These are phyloP conservation scores for Yponomeuta plumbellus DNA, from an alignment of 2,888 invertebrate genomes.

Conservation along the genomic window DNA sequence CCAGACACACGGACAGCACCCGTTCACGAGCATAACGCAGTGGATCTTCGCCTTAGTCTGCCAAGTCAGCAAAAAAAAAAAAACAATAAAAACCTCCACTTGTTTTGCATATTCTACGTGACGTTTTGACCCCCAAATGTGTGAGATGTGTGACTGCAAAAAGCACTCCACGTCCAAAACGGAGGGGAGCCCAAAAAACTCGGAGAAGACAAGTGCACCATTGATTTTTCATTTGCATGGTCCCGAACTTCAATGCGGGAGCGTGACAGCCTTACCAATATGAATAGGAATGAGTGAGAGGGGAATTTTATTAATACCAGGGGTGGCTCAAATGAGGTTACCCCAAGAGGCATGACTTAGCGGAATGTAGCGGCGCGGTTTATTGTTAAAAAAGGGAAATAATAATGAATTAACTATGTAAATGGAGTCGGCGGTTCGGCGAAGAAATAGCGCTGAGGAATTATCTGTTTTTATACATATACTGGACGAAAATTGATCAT, in stretches of 20 bases:
- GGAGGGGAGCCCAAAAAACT: neutral
- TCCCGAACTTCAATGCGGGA: constrained; percentile 29
- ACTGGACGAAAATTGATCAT: too few species aligned
- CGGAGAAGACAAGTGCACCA: constrained; percentile 23
- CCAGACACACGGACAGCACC: too few species aligned
- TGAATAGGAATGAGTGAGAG: constrained; percentile 4
- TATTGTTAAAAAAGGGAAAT: constrained; percentile 4
- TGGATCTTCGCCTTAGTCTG: too few species aligned
- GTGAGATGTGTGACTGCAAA: neutral
- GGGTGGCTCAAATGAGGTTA: constrained; percentile 28
- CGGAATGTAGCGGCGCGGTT: constrained; percentile 13
- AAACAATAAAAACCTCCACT: too few species aligned
- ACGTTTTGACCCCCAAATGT: neutral
- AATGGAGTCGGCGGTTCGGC: neutral
- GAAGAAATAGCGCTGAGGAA: neutral
- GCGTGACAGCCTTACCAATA: constrained; percentile 28
- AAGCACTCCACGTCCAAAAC: neutral
- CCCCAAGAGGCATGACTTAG: constrained; percentile 12
- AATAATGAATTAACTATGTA: constrained; percentile 3
- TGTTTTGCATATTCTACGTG: neutral
- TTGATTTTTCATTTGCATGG: constrained; percentile 61
- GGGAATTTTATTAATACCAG: constrained; percentile 44
- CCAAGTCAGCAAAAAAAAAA: too few species aligned
- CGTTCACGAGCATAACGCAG: too few species aligned
- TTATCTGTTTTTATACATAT: too few species aligned